Evolutionary conservation across 2,113 vertebrate genomes (phyloP), one percentile per base, ranked within the genome.

Genomic region (Nibea albiflora): DNA sequence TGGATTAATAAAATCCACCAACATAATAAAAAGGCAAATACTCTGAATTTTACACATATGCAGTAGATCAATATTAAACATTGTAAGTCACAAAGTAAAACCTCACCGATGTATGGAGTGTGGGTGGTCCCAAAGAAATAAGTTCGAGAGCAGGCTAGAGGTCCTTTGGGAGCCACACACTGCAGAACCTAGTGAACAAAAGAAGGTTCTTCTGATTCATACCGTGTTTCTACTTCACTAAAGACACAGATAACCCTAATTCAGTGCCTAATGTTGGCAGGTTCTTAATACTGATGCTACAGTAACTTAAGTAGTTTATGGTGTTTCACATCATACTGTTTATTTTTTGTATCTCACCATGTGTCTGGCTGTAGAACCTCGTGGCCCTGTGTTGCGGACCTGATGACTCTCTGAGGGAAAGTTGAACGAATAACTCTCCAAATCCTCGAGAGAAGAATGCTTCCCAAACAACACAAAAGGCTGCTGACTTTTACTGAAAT

Each of bases 341-440:
- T 26, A 26, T 26, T 42, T 22, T 15, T 67, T 14, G 19, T 22
- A 42, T 42, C 95, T 96, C 88, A 99, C 98, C 98, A 98, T 97
- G 78, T 99, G 98, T 69, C 93, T 97, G 70, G 97, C 97, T 57
- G 95, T 79, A 85, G 95, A 95, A 7, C 95, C 96, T 16, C 77
- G 91, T 15, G 91, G 93, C 14, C 97, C 97, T 0, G 97, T 98
- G 95, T 95, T 99, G 78, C 96, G 95, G 73, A 99, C 95, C 87
- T 98, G 96, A 72, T 99, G 97, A 75, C 96, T 97, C 89, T 99
- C 97, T 3, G 98, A 99, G 16, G 98, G 97, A 78, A 98, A 99
- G 93, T 95, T 98, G 39, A 98, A 99, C 62, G 95, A 98, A 61
- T 96, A 96, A 9, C 93, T 95, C 56, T 97, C 96, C 89, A 98